Conservation (phyloP, 64 coral and sea anemone species). For the Platygyra sinensis region DNA sequence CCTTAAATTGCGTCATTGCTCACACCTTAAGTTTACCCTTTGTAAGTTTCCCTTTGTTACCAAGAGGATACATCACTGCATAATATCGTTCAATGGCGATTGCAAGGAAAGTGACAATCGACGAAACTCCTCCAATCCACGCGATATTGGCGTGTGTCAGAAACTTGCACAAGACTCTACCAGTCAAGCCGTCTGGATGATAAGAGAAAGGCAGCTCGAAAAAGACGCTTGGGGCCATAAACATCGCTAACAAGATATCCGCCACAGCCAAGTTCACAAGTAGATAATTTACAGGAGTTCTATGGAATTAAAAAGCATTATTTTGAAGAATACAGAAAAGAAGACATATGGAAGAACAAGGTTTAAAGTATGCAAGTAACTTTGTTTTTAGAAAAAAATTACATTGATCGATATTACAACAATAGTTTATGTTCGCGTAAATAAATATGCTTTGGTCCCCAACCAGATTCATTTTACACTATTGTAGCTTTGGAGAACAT, state of each 20-base stretch:
- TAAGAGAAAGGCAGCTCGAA: neutral
- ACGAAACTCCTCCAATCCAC: slow-evolving; percentile 7
- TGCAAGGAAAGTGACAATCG: neutral
- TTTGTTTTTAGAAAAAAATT: no score
- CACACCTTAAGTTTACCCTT: neutral
- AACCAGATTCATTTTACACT: no score
- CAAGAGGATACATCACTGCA: neutral
- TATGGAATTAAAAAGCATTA: neutral
- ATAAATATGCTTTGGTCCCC: no score
- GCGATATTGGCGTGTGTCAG: slow-evolving; percentile 2
- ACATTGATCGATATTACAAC: no score
- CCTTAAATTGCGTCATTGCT: no score
- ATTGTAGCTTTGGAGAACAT: no score
- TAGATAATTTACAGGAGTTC: slow-evolving; percentile 20
- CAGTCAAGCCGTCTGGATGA: slow-evolving; percentile 8
- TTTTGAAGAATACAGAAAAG: no score
- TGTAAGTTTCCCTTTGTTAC: neutral
- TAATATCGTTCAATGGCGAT: slow-evolving; percentile 35
- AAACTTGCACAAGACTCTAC: neutral
- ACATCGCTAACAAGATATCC: neutral
- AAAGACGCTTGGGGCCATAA: slow-evolving; percentile 1
- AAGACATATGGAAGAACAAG: no score
- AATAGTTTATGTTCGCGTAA: no score
- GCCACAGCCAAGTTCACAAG: slow-evolving; percentile 14
- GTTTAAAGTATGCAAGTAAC: no score